Conservation (phyloP, 2,888 invertebrate genomes). For the Apotomis turbidana region DNA sequence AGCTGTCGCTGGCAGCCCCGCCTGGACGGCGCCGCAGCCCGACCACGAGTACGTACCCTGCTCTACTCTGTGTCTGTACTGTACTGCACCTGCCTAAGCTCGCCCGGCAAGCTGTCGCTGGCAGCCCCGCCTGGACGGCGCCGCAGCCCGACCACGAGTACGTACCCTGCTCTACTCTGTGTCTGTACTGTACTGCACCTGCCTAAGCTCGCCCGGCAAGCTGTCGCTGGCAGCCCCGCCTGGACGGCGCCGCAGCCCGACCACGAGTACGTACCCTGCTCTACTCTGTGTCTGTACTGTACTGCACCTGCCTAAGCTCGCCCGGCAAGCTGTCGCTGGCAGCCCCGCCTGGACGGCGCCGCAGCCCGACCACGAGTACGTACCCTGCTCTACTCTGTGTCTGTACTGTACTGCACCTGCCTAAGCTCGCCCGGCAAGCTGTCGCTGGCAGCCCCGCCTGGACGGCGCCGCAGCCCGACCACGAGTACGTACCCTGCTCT, state of each 20-base stretch:
- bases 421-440: slow-evolving; percentile 51
- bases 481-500: slow-evolving; percentile 3
- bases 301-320: slow-evolving; percentile 41
- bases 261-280: slow-evolving; percentile 1
- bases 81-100: slow-evolving; percentile 17
- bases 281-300: slow-evolving; percentile 18
- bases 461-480: slow-evolving; percentile 72
- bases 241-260: slow-evolving; percentile 84
- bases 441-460: slow-evolving; percentile 87
- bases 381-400: slow-evolving; percentile 14
- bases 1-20: slow-evolving; percentile 77
- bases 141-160: slow-evolving; percentile 44
- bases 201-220: slow-evolving; percentile 51
- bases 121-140: slow-evolving; percentile 90
- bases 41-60: slow-evolving; percentile 37
- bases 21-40: slow-evolving; percentile 86
- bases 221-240: slow-evolving; percentile 83
- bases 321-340: slow-evolving; percentile 47
- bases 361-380: slow-evolving; percentile 42
- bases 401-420: too few species aligned
- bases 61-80: slow-evolving; percentile 15
- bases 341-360: slow-evolving; percentile 90
- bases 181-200: too few species aligned
- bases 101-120: slow-evolving; percentile 49
- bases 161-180: slow-evolving; percentile 13